Percentiles rank a stretch among this genome's conserved stretches.
These are phyloP conservation scores for Meiosimyza decipiens DNA, from an alignment of 2,888 invertebrate genomes.

Conservation along the genomic window DNA sequence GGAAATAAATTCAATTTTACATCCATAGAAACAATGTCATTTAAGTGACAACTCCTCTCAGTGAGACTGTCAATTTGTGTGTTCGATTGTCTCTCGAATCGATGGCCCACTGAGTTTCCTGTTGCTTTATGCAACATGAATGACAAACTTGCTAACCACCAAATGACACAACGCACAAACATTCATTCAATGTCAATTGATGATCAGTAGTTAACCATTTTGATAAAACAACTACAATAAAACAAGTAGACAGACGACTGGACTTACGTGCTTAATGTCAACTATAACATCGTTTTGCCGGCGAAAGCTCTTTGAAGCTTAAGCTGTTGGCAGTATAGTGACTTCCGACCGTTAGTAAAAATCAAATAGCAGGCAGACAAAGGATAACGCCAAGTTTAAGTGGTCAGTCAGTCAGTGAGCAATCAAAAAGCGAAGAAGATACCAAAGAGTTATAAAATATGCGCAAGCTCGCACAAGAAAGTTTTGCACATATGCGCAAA, in stretches of 20 bases:
- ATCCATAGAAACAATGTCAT: background rate
- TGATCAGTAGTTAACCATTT: constrained; percentile 30
- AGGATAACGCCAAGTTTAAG: background rate
- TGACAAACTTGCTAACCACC: constrained; percentile 45
- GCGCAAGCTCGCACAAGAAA: no score
- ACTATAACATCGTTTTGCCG: constrained; percentile 15
- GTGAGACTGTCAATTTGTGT: constrained; percentile 1
- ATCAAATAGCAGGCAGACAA: background rate
- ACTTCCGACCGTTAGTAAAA: constrained; percentile 10
- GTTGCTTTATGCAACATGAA: constrained; percentile 15
- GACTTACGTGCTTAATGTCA: constrained; percentile 40
- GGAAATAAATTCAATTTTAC: no score
- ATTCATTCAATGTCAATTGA: constrained; percentile 56
- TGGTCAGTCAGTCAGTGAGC: constrained; percentile 8
- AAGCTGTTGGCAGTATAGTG: constrained; percentile 3
- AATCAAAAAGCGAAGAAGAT: background rate
- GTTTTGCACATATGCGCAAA: no score
- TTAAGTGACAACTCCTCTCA: constrained; percentile 9
- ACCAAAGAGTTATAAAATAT: no score
- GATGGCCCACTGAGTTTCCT: background rate
- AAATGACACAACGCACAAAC: constrained; percentile 51
- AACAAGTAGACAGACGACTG: constrained; percentile 39
- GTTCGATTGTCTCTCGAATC: background rate
- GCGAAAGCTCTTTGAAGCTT: constrained; percentile 23
- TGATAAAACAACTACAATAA: constrained; percentile 6